phyloP scores from a whole-genome alignment of 2,888 invertebrate species.

The Tridacna gigas region DNA sequence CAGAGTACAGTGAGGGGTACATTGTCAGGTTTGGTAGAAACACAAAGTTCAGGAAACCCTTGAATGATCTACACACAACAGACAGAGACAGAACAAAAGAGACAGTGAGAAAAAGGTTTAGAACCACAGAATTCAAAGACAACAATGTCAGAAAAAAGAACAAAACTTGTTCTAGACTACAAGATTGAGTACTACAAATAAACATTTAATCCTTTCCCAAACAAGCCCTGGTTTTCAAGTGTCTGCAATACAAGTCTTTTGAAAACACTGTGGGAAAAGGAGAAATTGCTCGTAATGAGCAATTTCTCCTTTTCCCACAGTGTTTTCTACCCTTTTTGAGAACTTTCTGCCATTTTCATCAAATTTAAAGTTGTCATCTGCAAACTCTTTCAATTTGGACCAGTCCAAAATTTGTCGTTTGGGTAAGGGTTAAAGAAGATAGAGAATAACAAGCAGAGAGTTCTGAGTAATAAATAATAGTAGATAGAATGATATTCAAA shows the following conservation, averaged over 20 bases:
- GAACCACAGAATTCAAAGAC: neutral
- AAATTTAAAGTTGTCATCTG: neutral
- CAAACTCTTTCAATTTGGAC: too few species aligned
- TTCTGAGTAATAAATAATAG: too few species aligned
- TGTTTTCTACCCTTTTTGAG: neutral
- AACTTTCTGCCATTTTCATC: neutral
- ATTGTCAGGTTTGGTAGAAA: slow-evolving; percentile 6
- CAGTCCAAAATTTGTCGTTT: neutral
- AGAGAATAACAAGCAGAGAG: too few species aligned
- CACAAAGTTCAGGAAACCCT: slow-evolving; percentile 8
- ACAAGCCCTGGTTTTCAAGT: neutral
- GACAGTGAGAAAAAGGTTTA: neutral
- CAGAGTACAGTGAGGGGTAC: neutral
- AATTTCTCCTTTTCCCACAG: slow-evolving; percentile 6
- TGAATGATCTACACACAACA: slow-evolving; percentile 5
- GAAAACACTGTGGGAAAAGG: slow-evolving; percentile 3
- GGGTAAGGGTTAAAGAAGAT: neutral
- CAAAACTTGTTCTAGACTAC: neutral
- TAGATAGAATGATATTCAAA: too few species aligned
- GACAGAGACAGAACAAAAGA: neutral
- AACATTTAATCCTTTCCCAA: neutral
- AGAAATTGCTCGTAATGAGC: neutral
- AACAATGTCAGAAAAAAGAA: neutral
- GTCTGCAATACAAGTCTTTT: neutral
- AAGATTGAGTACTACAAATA: neutral